Conservation (phyloP, 2,113 vertebrate genomes). For the Brachionichthys hirsutus region DNA sequence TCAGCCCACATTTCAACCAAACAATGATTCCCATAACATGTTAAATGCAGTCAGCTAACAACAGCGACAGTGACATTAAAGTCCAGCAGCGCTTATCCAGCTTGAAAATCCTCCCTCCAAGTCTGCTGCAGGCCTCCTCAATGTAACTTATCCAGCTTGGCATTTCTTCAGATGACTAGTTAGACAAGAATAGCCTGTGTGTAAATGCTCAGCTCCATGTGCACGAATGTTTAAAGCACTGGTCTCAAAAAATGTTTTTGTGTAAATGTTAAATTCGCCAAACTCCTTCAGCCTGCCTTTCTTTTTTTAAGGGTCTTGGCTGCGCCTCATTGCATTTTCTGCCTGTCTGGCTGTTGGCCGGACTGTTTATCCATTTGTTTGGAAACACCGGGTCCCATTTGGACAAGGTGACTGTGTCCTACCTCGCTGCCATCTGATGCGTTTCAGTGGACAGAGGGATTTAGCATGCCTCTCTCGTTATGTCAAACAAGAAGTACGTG, state of each 20-base stretch:
- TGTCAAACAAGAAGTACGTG: conserved; percentile 19
- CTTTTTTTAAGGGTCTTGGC: conserved; percentile 33
- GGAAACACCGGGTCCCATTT: conserved; percentile 23
- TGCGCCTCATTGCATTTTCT: conserved; percentile 27
- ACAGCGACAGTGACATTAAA: conserved; percentile 64
- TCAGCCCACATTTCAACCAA: conserved; percentile 38
- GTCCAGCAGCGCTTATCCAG: conserved; percentile 13
- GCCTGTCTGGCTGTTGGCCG: conserved; percentile 16
- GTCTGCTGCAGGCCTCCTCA: conserved; percentile 33
- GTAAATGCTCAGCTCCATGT: conserved; percentile 16
- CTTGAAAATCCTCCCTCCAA: conserved; percentile 29
- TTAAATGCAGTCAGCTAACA: conserved; percentile 40
- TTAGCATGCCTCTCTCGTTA: conserved; percentile 38
- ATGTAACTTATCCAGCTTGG: conserved; percentile 56
- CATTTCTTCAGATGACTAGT: conserved; percentile 49
- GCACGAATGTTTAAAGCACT: conserved; percentile 18
- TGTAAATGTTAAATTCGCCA: conserved; percentile 28
- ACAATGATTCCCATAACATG: conserved; percentile 62
- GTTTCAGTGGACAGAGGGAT: conserved; percentile 41
- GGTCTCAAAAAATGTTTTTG: conserved; percentile 32
- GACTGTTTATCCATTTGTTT: conserved; percentile 37
- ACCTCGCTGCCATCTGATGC: conserved; percentile 27
- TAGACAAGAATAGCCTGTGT: conserved; percentile 59
- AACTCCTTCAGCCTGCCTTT: conserved; percentile 22
- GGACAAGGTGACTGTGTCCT: conserved; percentile 65